Evolutionary conservation across 2,888 invertebrate species (phyloP).

Genomic region (Cryptophagus acutangulus): DNA sequence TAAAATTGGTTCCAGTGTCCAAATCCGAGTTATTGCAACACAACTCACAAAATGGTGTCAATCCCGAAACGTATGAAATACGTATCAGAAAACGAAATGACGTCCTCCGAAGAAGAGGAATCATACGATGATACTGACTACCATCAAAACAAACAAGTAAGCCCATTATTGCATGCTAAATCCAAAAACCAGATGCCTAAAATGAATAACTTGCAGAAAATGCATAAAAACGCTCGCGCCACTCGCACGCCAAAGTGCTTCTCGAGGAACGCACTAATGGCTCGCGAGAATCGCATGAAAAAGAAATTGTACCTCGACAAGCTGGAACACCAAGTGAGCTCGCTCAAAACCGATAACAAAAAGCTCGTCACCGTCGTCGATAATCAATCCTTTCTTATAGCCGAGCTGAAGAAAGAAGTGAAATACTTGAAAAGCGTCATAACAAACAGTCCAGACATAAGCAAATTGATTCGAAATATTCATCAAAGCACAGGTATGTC

Average conservation of each 20-base stretch:
- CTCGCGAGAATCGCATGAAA: constrained; percentile 57
- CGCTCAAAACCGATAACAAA: constrained; percentile 48
- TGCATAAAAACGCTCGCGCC: constrained; percentile 16
- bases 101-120: background rate
- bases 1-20: too few relatives aligned
- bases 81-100: constrained; percentile 4
- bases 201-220: background rate
- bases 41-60: constrained; percentile 9
- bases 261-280: constrained; percentile 57
- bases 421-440: constrained; percentile 54
- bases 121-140: constrained; percentile 1
- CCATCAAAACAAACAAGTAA: background rate
- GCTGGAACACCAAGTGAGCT: constrained; percentile 51
- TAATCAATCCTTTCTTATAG: constrained; percentile 48
- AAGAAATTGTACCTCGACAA: constrained; percentile 58
- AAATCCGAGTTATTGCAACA: background rate
- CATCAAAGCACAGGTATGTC: constrained; percentile 43
- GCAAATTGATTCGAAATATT: constrained; percentile 50
- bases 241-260: constrained; percentile 45
- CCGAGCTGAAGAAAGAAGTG: constrained; percentile 52
- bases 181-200: background rate
- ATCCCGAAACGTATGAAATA: constrained; percentile 10
- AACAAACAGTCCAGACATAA: constrained; percentile 52
- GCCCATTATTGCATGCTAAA: background rate
- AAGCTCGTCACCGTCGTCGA: constrained; percentile 49